Conservation (phyloP, 2,797 vertebrate genomes). For the Silurus lanzhouensis region DNA sequence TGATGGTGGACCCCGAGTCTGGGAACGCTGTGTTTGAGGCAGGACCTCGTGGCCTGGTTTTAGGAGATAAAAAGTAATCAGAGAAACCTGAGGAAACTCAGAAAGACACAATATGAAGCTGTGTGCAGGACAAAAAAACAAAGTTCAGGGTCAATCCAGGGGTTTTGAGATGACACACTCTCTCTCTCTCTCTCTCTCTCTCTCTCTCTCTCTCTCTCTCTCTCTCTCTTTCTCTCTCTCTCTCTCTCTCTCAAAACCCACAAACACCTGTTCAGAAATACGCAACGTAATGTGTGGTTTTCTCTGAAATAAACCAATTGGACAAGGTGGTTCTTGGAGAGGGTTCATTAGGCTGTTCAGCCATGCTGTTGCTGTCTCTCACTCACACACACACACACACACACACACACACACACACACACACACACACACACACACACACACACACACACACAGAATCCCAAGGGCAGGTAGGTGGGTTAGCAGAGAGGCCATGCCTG, state of each 20-base stretch:
- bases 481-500: conserved; percentile 46
- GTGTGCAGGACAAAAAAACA: no score
- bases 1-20: not conserved
- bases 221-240: not conserved
- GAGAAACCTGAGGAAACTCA: not conserved
- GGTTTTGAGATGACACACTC: no score
- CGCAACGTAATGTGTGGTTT: conserved; percentile 8
- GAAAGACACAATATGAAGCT: not conserved
- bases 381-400: not conserved
- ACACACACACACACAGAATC: conserved; percentile 17
- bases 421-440: conserved; percentile 6
- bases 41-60: not conserved
- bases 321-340: conserved; percentile 26
- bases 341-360: conserved; percentile 31
- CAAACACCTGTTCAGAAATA: conserved; percentile 15
- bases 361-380: conserved; percentile 4
- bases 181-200: no score
- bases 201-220: not conserved
- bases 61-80: not conserved
- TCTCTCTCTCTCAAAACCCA: not conserved
- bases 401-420: conserved; percentile 4
- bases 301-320: conserved; percentile 12
- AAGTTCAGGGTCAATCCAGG: not conserved
- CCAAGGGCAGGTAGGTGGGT: conserved; percentile 26
- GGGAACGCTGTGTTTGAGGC: not conserved